Evolutionary conservation across 2,888 invertebrate species (phyloP).

Genomic region (Dysmachus trigonus): DNA sequence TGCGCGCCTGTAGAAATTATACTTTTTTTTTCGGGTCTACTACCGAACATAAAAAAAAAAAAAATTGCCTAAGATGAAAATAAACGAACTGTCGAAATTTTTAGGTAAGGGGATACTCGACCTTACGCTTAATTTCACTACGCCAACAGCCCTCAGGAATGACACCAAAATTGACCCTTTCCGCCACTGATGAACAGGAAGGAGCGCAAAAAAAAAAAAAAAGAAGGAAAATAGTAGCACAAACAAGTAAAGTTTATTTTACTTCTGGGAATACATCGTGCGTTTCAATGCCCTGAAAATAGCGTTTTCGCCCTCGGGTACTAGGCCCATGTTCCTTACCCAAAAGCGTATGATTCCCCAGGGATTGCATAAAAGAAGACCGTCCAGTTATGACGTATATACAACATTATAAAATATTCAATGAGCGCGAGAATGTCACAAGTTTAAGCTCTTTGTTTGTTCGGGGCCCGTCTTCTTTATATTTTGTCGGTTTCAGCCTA

Average conservation of each 20-base stretch:
- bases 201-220: too few species aligned
- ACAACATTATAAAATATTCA: conserved; percentile 23
- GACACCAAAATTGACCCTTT: neutral
- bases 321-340: neutral
- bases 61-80: neutral
- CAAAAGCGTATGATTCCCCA: neutral
- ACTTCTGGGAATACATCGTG: neutral
- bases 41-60: too few species aligned
- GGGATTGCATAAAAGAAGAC: neutral
- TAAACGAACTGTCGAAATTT: neutral
- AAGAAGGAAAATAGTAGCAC: neutral
- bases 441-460: neutral
- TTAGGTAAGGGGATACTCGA: neutral
- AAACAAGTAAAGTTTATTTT: conserved; percentile 16
- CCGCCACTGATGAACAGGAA: neutral
- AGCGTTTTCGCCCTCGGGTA: neutral
- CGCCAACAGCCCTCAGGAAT: neutral
- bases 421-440: neutral
- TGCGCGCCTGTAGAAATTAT: neutral
- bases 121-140: neutral
- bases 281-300: neutral
- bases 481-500: neutral
- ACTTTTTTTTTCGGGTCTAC: neutral
- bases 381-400: neutral
- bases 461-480: neutral